A percentile compares a stretch with the other conserved stretches of the same genome.
Evolutionary conservation across 2,888 invertebrate genomes (phyloP).

Genomic region (Cetonia aurata): DNA sequence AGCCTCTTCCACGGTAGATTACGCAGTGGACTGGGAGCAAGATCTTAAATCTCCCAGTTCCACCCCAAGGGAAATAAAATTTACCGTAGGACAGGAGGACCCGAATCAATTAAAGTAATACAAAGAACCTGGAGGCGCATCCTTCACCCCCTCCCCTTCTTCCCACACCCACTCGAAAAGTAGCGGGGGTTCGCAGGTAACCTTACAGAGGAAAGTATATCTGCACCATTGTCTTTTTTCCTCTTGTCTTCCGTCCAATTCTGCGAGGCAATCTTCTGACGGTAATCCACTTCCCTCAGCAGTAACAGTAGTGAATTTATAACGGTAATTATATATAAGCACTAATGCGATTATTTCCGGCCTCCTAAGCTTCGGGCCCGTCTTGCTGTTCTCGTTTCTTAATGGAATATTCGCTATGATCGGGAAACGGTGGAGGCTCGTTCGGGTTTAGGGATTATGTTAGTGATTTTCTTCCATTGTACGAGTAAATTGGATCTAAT

Average conservation of each 20-base stretch:
- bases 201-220: neutral
- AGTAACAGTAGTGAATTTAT: constrained; percentile 16
- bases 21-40: constrained; percentile 23
- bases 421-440: too few species aligned
- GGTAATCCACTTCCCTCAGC: constrained; percentile 23
- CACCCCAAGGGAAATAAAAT: constrained; percentile 31
- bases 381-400: neutral
- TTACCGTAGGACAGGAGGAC: constrained; percentile 29
- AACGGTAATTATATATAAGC: constrained; percentile 12
- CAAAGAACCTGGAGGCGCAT: constrained; percentile 19
- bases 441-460: too few species aligned
- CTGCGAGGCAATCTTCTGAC: constrained; percentile 13
- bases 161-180: neutral
- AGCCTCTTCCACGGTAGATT: constrained; percentile 6
- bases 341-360: constrained; percentile 22
- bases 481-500: too few species aligned
- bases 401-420: too few species aligned
- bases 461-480: too few species aligned
- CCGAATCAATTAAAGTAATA: constrained; percentile 44
- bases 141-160: neutral
- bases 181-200: constrained; percentile 2
- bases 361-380: neutral
- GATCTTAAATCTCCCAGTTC: constrained; percentile 4
- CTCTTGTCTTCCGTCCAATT: neutral
- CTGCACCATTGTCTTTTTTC: neutral